Evolutionary conservation across 2,888 invertebrate genomes (phyloP), one percentile per base, ranked within the genome.

Genomic region (Sympetrum striolatum): DNA sequence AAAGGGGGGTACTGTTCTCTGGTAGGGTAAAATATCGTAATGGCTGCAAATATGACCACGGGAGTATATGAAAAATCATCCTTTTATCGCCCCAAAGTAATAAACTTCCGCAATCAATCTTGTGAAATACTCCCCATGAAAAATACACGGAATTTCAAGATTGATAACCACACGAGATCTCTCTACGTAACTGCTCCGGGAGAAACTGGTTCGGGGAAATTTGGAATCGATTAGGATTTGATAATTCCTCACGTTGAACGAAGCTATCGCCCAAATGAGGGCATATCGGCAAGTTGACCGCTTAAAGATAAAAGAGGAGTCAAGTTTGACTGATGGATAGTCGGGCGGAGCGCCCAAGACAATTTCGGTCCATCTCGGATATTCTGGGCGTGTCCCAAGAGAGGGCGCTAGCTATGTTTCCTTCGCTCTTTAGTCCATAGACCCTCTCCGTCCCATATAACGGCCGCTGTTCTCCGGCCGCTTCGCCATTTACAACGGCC

Each of bases 311-410:
- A 73, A 73, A 73, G 73, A 73, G 10, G 73, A 73, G 31, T 73
- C 73, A 25, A 31, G 25, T 73, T 73, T 73, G 73, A 73, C 73
- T 31, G 73, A 73, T 73, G 25, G 73, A 73, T 73, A 31, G 64
- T 22, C 64, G 64, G 64, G 64, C 12, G 64, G 64, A 64, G 73
- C 6, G 73, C 73, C 31, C 25, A 73, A 73, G 73, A 73, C 73
- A 31, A 73, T 86, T 86, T 86, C 37, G 86, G 86, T 86, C 64
- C 86, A 60, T 86, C 60, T 86, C 60, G 58, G 86, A 60, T 86
- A 60, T 35, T 86, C 25, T 86, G 86, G 86, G 86, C 31, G 86
- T 86, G 86, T 35, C 64, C 14, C 37, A 53, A 60, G 58, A 58
- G 58, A 82, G 58, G 82, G 58, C 25, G 12, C 15, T 3, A 64